Evolutionary conservation across 2,113 vertebrate genomes (phyloP).

Genomic region (Cervus canadensis): DNA sequence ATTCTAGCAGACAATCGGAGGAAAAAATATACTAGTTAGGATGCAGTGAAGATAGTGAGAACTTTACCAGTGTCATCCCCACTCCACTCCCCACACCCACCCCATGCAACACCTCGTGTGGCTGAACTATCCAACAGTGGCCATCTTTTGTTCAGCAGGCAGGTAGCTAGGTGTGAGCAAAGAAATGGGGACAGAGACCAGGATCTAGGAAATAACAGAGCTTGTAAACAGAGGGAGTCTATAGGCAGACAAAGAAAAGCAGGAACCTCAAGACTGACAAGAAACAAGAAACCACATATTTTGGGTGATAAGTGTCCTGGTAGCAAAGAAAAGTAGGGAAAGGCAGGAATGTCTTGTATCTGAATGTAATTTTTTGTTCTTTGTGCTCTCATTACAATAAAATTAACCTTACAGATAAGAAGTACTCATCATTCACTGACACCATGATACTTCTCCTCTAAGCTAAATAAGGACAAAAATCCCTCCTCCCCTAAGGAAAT

Average conservation of each 20-base stretch:
- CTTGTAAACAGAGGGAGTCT: not conserved
- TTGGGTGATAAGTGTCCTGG: not conserved
- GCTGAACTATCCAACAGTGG: not conserved
- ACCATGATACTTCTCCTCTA: not conserved
- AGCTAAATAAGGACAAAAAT: not conserved
- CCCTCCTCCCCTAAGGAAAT: not conserved
- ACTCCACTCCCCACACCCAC: too few relatives aligned
- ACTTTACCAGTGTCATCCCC: not conserved
- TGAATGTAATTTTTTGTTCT: not conserved
- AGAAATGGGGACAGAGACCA: not conserved
- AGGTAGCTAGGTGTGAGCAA: not conserved
- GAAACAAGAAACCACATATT: not conserved
- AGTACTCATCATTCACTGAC: not conserved
- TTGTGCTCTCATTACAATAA: not conserved
- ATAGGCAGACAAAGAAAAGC: not conserved
- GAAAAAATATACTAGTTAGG: not conserved
- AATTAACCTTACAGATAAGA: not conserved
- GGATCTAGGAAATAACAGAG: not conserved
- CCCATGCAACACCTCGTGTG: not conserved
- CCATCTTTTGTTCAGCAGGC: not conserved
- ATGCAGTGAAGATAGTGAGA: not conserved
- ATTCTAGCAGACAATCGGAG: not conserved
- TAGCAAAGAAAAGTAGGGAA: not conserved
- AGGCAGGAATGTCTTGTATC: not conserved
- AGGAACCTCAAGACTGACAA: not conserved